Percentiles rank a stretch among this genome's conserved stretches.
These are phyloP conservation scores for Spilosoma lubricipeda DNA, from an alignment of 2,888 invertebrate species.

Conservation along the genomic window DNA sequence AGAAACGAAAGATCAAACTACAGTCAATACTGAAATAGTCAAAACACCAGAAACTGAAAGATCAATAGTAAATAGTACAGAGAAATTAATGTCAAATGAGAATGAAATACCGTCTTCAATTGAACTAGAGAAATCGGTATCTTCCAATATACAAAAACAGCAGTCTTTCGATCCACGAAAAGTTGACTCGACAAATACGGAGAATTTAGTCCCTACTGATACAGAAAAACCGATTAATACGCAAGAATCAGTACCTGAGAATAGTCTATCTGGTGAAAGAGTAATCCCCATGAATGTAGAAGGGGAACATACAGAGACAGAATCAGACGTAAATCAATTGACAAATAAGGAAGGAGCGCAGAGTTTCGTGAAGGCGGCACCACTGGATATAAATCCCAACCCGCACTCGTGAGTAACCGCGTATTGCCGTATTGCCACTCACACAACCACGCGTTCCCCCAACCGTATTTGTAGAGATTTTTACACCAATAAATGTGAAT, in stretches of 20 bases:
- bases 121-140: background rate
- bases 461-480: constrained; percentile 43
- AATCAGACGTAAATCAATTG: constrained; percentile 28
- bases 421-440: constrained; percentile 59
- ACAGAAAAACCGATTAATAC: constrained; percentile 16
- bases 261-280: constrained; percentile 45
- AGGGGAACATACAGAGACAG: constrained; percentile 30
- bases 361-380: constrained; percentile 68
- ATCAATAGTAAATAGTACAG: constrained; percentile 6
- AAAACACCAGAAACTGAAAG: constrained; percentile 12
- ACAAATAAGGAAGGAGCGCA: constrained; percentile 47
- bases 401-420: constrained; percentile 84
- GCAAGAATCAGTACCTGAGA: constrained; percentile 20
- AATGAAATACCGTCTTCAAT: background rate
- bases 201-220: constrained; percentile 27
- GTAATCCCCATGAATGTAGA: constrained; percentile 44
- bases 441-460: constrained; percentile 68
- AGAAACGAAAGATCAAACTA: background rate
- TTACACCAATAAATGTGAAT: constrained; percentile 48
- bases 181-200: constrained; percentile 17
- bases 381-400: constrained; percentile 78
- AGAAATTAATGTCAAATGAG: background rate
- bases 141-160: background rate
- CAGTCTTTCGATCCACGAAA: constrained; percentile 8
- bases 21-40: background rate